phyloP scores from a whole-genome alignment of 2,888 invertebrate genomes.

The Strigamia maritima region DNA sequence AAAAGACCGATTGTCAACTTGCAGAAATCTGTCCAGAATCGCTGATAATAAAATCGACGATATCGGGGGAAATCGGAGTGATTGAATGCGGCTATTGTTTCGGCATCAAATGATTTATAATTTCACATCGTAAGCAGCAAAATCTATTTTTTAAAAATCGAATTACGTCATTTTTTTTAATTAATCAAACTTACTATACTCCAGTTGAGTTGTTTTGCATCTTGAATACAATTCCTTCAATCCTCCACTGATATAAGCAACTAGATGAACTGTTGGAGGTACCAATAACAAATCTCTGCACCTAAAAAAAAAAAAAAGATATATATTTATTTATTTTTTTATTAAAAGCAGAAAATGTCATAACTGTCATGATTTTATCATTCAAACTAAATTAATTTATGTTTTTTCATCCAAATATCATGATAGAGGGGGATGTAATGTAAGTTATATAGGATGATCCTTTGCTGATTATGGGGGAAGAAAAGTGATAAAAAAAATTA shows the following conservation, averaged over 20 bases:
- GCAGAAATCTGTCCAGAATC: too few species aligned
- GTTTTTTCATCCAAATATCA: neutral
- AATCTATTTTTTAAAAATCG: neutral
- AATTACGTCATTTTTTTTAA: too few species aligned
- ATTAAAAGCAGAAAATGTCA: neutral
- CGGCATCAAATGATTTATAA: too few species aligned
- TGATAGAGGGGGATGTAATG: neutral
- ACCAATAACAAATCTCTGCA: neutral
- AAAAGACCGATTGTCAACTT: too few species aligned
- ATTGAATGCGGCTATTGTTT: too few species aligned
- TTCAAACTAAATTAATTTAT: neutral
- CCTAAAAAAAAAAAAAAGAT: neutral
- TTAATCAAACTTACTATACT: neutral
- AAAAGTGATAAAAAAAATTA: neutral
- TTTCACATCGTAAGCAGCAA: neutral
- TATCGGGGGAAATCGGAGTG: too few species aligned
- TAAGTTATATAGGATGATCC: neutral
- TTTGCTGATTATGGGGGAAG: neutral
- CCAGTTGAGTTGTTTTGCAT: neutral
- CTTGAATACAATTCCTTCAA: conserved; percentile 10
- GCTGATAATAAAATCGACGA: too few species aligned
- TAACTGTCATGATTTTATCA: too few species aligned
- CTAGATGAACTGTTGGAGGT: conserved; percentile 25
- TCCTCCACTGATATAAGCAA: conserved; percentile 21
- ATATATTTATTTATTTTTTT: neutral